Conservation (phyloP, 2,888 invertebrate species). For the Cotesia congregata region DNA sequence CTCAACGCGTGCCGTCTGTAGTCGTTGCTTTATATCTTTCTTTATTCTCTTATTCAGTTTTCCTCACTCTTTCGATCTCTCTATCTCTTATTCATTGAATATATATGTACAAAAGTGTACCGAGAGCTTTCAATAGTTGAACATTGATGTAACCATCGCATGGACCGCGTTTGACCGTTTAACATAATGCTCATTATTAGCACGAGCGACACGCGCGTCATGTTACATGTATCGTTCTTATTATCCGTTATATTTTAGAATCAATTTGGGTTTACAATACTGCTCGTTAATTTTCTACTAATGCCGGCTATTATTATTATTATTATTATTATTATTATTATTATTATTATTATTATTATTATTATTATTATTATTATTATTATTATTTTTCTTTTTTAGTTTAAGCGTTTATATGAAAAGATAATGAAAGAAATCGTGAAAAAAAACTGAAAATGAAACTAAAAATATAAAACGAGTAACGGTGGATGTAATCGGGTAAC, state of each 20-base stretch:
- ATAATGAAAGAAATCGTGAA: neutral
- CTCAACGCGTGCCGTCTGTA: slow-evolving; percentile 44
- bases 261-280: slow-evolving; percentile 34
- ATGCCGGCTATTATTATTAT: neutral
- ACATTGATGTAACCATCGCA: slow-evolving; percentile 9
- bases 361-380: no score
- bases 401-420: neutral
- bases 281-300: slow-evolving; percentile 37
- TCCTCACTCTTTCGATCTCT: neutral
- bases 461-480: slow-evolving; percentile 25
- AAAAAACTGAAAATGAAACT: neutral
- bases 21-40: slow-evolving; percentile 17
- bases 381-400: neutral
- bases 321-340: neutral
- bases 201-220: slow-evolving; percentile 38
- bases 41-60: slow-evolving; percentile 8
- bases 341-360: no score
- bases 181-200: slow-evolving; percentile 49
- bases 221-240: slow-evolving; percentile 34
- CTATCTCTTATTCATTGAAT: neutral
- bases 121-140: slow-evolving; percentile 19
- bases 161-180: slow-evolving; percentile 43
- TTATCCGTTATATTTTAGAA: slow-evolving; percentile 12
- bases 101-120: neutral
- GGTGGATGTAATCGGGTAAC: slow-evolving; percentile 37